Percentiles rank a stretch among this genome's conserved stretches.
phyloP scores from a whole-genome alignment of 2,888 invertebrate species.

The Criorhina ranunculi region DNA sequence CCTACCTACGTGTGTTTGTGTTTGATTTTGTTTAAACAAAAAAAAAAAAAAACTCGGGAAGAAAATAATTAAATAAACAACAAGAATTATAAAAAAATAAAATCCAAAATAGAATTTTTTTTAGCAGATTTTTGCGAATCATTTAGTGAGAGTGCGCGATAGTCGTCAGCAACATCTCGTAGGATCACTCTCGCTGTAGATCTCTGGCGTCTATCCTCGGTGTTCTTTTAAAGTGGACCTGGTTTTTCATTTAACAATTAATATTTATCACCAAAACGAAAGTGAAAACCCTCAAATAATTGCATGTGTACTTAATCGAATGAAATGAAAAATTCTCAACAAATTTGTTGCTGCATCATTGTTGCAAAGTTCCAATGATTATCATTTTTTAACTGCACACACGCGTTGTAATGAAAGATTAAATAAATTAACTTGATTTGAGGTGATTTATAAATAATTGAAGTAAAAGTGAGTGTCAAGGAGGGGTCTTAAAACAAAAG shows the following conservation, averaged over 20 bases:
- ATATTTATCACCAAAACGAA: conserved; percentile 31
- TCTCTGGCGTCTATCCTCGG: conserved; percentile 8
- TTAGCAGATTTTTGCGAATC: conserved; percentile 27
- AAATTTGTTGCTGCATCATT: conserved; percentile 67
- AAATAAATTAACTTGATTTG: not conserved
- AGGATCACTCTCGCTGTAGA: conserved; percentile 25
- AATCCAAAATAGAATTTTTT: conserved; percentile 64
- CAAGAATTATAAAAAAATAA: conserved; percentile 1
- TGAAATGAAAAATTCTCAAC: conserved; percentile 33
- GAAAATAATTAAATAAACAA: conserved; percentile 36
- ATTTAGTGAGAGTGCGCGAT: conserved; percentile 8
- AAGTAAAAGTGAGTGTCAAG: conserved; percentile 66
- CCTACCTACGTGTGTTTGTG: conserved; percentile 14
- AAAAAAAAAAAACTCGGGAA: conserved; percentile 24
- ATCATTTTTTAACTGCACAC: not conserved
- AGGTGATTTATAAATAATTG: conserved; percentile 20
- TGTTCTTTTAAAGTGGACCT: not conserved
- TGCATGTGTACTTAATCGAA: conserved; percentile 30
- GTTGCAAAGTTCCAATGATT: conserved; percentile 59
- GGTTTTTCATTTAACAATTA: not conserved
- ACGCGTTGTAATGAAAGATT: not conserved
- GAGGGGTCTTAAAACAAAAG: conserved; percentile 1
- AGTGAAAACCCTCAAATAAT: conserved; percentile 51
- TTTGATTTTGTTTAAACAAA: conserved; percentile 56
- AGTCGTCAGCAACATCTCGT: conserved; percentile 52